Evolutionary conservation across 2,888 invertebrate genomes (phyloP), one percentile per base, ranked within the genome.

Genomic region (Gisinianus flammeolus): DNA sequence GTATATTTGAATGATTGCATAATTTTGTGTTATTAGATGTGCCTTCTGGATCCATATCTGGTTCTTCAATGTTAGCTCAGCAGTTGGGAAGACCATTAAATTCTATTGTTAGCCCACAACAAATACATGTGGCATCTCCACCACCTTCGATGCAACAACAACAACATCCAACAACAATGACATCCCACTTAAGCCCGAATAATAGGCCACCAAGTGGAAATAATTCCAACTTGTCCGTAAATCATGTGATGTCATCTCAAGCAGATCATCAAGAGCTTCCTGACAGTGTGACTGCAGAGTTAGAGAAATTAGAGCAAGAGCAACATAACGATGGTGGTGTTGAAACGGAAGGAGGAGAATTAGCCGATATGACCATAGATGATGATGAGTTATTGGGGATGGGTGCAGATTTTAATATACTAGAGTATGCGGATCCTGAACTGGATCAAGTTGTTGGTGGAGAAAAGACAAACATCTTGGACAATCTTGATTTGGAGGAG

Each of bases 381-480:
- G 95, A 96, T 85, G 94, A 94, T 85, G 95, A 95, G 85, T 89
- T 96, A 62, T 89, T 95, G 31, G 90, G 90, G 88, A 94, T 96
- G 90, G 96, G 95, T 5, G 93, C 94, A 80, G 96, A 96, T 88
- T 97, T 97, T 88, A 97, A 97, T 87, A 96, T 97, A 85, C 88
- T 97, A 81, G 96, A 96, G 87, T 97, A 97, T 87, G 97, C 96
- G 0, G 97, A 97, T 89, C 95, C 97, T 0, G 96, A 96, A 87
- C 88, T 96, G 74, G 95, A 95, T 83, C 92, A 92, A 80, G 90
- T 94, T 84, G 90, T 92, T 81, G 92, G 92, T 79, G 93, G 93
- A 0, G 91, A 92, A 81, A 92, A 93, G 86, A 94, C 94, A 52
- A 95, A 94, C 86, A 93, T 96, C 83, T 90, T 97, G 76, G 95